These are phyloP conservation scores for Pogonomyrmex barbatus DNA, from an alignment of 1,140 invertebrate genomes.

Conservation along the genomic window DNA sequence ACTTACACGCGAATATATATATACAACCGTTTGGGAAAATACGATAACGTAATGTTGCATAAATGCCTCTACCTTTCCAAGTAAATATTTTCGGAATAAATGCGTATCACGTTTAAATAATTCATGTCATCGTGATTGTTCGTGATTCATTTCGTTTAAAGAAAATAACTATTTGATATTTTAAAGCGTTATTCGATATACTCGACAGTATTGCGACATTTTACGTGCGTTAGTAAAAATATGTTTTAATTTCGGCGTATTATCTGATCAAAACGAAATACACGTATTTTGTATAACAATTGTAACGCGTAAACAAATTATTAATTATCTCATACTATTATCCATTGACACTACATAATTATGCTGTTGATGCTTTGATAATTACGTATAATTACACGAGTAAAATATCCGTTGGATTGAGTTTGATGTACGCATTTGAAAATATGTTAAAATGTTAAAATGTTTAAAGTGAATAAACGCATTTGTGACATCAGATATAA, in stretches of 20 bases:
- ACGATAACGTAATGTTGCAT: background rate
- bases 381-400: background rate
- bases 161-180: background rate
- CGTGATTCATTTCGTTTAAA: background rate
- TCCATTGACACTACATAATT: constrained; percentile 19
- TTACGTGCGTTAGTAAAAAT: background rate
- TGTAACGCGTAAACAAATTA: constrained; percentile 21
- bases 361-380: constrained; percentile 1
- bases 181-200: background rate
- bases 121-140: background rate
- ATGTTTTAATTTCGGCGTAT: background rate
- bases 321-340: constrained; percentile 28
- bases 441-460: background rate
- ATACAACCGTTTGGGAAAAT: background rate
- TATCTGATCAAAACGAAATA: constrained; percentile 15
- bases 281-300: constrained; percentile 3
- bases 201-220: background rate
- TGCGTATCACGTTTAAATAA: background rate
- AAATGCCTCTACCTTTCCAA: background rate
- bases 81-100: background rate
- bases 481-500: background rate
- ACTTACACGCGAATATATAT: background rate
- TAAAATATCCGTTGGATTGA: constrained; percentile 1
- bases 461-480: background rate
- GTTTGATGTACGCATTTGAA: constrained; percentile 1